Conservation (phyloP, 1,140 invertebrate genomes). For the Phymastichus coffea region DNA sequence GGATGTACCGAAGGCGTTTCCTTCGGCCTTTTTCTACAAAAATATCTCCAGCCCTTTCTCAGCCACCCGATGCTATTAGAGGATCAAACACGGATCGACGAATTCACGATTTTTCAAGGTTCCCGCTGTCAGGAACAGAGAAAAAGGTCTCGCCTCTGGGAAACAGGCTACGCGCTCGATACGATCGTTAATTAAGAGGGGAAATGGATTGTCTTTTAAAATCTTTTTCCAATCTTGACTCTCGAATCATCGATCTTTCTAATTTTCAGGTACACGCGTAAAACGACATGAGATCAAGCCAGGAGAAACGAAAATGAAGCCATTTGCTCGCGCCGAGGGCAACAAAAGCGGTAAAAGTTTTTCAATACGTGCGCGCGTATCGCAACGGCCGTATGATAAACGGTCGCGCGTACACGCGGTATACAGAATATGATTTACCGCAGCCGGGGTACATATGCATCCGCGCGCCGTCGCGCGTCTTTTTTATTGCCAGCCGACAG, state of each 20-base stretch:
- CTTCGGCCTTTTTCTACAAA: slow-evolving; percentile 8
- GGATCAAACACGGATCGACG: slow-evolving; percentile 8
- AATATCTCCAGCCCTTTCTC: background rate
- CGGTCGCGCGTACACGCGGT: background rate
- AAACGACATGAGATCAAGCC: too few relatives aligned
- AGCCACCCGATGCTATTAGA: slow-evolving; percentile 10
- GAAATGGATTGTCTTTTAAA: too few relatives aligned
- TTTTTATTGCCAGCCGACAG: slow-evolving; percentile 1
- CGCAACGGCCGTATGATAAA: slow-evolving; percentile 17
- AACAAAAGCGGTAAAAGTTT: background rate
- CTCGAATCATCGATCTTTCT: too few relatives aligned
- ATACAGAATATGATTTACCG: slow-evolving; percentile 7
- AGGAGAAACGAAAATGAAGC: too few relatives aligned
- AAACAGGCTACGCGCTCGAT: background rate
- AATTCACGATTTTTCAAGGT: slow-evolving; percentile 15
- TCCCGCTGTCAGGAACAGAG: background rate
- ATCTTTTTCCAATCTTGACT: too few relatives aligned
- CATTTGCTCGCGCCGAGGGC: too few relatives aligned
- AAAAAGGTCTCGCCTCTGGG: background rate
- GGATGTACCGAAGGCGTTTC: background rate
- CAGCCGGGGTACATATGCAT: background rate
- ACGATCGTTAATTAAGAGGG: slow-evolving; percentile 8
- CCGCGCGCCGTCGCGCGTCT: background rate
- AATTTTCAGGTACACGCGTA: too few relatives aligned
- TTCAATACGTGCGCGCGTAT: background rate